A percentile compares a stretch with the other conserved stretches of the same genome.
These are phyloP conservation scores for Carassius auratus DNA, from an alignment of 2,113 vertebrate genomes.

Conservation along the genomic window DNA sequence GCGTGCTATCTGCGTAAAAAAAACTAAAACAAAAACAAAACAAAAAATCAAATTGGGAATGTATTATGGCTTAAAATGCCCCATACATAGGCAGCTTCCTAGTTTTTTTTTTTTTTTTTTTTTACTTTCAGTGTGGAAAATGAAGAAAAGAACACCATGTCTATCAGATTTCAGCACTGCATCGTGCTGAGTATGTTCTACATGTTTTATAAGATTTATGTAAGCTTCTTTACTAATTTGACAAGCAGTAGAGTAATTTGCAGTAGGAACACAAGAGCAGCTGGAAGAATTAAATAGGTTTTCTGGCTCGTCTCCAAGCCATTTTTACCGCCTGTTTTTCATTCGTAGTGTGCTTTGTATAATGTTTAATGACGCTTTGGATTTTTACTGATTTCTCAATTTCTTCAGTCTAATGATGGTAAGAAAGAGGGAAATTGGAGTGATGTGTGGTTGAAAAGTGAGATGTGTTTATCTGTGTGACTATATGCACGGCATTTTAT, in stretches of 20 bases:
- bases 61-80: background rate
- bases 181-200: background rate
- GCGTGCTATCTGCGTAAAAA: background rate
- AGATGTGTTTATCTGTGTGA: background rate
- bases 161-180: background rate
- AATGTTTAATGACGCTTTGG: conserved; percentile 38
- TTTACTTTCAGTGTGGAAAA: background rate
- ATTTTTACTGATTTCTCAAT: conserved; percentile 24
- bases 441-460: background rate
- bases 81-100: background rate
- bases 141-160: background rate
- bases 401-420: conserved; percentile 20
- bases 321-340: conserved; percentile 20
- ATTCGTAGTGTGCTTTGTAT: conserved; percentile 30
- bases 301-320: conserved; percentile 27
- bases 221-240: conserved; percentile 19
- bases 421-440: background rate
- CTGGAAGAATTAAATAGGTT: conserved; percentile 34
- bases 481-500: background rate
- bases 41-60: background rate
- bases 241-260: conserved; percentile 23
- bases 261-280: conserved; percentile 18
- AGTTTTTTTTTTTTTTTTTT: background rate
- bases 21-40: too few relatives aligned
- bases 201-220: conserved; percentile 26